These are phyloP conservation scores for Phacellophora camtschatica DNA, from an alignment of 30 jellyfish, hydroid and myxozoan species.

Conservation along the genomic window DNA sequence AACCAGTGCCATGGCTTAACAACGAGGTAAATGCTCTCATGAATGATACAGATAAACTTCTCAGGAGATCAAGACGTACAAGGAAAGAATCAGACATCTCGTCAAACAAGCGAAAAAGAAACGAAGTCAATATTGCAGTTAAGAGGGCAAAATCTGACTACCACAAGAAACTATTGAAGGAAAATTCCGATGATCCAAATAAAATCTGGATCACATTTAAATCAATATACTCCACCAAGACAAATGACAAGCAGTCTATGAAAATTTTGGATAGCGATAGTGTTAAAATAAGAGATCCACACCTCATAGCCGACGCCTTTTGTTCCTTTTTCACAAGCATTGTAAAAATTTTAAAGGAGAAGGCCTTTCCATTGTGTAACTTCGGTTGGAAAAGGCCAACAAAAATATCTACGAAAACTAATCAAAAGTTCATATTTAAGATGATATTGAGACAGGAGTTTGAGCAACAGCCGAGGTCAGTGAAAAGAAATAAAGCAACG, in stretches of 20 bases:
- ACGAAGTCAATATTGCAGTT: constrained; percentile 40
- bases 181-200: constrained; percentile 27
- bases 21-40: constrained; percentile 17
- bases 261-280: neutral
- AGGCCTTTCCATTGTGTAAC: neutral
- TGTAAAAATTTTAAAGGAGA: constrained; percentile 4
- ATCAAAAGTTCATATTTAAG: constrained; percentile 16
- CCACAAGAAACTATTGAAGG: constrained; percentile 9
- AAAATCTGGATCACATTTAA: neutral
- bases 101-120: constrained; percentile 20
- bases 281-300: neutral
- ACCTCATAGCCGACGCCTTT: constrained; percentile 7
- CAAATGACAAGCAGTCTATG: constrained; percentile 13
- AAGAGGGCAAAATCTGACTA: constrained; percentile 20
- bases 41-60: constrained; percentile 55
- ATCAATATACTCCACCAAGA: neutral
- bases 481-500: constrained; percentile 29
- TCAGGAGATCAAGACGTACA: constrained; percentile 25
- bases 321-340: constrained; percentile 1
- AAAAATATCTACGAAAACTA: constrained; percentile 2
- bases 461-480: constrained; percentile 15
- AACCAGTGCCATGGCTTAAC: constrained; percentile 59
- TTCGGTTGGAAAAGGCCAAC: no score
- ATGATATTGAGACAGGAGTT: constrained; percentile 8
- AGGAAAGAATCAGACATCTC: constrained; percentile 2